Evolutionary conservation across 1,140 invertebrate species (phyloP).

Genomic region (Drosophila oshimai): DNA sequence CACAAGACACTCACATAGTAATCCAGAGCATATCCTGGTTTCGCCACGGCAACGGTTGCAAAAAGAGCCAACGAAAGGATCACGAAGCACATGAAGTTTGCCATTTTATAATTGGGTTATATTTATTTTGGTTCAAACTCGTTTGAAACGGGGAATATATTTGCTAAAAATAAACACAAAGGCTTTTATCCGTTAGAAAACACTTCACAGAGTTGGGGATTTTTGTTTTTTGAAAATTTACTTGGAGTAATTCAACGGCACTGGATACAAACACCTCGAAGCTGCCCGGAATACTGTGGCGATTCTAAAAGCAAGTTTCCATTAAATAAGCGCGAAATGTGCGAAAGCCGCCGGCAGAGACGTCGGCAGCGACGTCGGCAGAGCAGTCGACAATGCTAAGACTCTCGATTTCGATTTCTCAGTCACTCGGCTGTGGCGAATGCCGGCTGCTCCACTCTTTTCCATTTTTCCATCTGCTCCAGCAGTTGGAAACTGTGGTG

Average conservation of each 20-base stretch:
- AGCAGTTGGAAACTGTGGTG: constrained; percentile 32
- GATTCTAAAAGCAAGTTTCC: constrained; percentile 77
- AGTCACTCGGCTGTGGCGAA: constrained; percentile 48
- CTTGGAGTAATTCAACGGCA: constrained; percentile 74
- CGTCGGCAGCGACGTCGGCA: constrained; percentile 24
- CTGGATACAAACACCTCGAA: constrained; percentile 75
- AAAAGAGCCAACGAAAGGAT: constrained; percentile 69
- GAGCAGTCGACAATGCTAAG: constrained; percentile 47
- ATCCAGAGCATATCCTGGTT: constrained; percentile 81
- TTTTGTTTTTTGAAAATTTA: constrained; percentile 33
- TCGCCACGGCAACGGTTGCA: constrained; percentile 58
- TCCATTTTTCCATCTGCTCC: too few relatives aligned
- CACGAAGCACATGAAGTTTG: constrained; percentile 67
- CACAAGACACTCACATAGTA: constrained; percentile 78
- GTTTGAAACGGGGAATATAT: constrained; percentile 7
- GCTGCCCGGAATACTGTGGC: constrained; percentile 82
- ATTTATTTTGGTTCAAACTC: constrained; percentile 23
- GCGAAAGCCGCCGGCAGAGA: constrained; percentile 34
- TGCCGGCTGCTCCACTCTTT: constrained; percentile 6
- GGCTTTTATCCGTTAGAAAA: constrained; percentile 10
- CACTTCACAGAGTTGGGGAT: constrained; percentile 19
- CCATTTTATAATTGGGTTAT: constrained; percentile 59
- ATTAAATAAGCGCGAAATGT: constrained; percentile 72
- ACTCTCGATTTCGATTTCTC: constrained; percentile 61
- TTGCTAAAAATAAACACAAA: constrained; percentile 51